phyloP scores from a whole-genome alignment of 2,888 invertebrate species.

The Steinernema carpocapsae region DNA sequence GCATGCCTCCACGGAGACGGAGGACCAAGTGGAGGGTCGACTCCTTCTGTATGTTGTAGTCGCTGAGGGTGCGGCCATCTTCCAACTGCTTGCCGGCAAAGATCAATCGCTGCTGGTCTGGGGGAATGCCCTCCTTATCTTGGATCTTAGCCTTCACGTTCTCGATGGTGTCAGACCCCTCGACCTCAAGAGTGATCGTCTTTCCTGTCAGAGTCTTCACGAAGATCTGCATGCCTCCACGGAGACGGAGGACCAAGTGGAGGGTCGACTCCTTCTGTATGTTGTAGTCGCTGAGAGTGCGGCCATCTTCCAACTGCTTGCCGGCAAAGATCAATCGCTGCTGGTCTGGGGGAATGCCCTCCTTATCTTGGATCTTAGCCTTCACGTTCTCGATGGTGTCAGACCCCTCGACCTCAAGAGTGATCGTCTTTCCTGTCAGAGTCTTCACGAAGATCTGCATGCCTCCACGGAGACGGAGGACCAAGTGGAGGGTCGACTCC shows the following conservation, averaged over 20 bases:
- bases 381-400: conserved; percentile 67
- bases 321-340: conserved; percentile 65
- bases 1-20: conserved; percentile 75
- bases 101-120: conserved; percentile 65
- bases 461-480: conserved; percentile 66
- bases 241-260: conserved; percentile 66
- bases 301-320: conserved; percentile 83
- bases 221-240: conserved; percentile 88
- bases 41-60: conserved; percentile 92
- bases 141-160: conserved; percentile 67
- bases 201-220: conserved; percentile 92
- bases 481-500: conserved; percentile 73
- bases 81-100: conserved; percentile 76
- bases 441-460: conserved; percentile 97
- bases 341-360: conserved; percentile 66
- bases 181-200: conserved; percentile 73
- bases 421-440: conserved; percentile 82
- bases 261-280: conserved; percentile 82
- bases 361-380: conserved; percentile 67
- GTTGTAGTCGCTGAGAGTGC: conserved; percentile 89
- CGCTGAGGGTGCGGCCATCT: conserved; percentile 88
- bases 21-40: conserved; percentile 74
- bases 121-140: conserved; percentile 66
- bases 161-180: conserved; percentile 66
- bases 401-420: conserved; percentile 60